phyloP scores from a whole-genome alignment of 2,797 vertebrate species.

The Lacerta agilis region DNA sequence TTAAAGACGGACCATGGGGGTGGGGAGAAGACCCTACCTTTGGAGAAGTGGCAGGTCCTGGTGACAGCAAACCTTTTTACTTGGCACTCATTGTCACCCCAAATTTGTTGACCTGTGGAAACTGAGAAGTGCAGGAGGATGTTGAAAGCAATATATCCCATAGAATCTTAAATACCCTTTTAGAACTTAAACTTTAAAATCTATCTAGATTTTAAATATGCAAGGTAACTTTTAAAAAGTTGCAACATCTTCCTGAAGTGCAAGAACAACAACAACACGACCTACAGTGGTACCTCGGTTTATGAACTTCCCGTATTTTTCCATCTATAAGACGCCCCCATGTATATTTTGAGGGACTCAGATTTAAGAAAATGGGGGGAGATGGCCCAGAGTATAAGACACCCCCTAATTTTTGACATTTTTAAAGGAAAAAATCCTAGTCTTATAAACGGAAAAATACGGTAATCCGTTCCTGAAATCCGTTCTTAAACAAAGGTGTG shows the following conservation, averaged over 20 bases:
- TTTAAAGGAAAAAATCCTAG: no score
- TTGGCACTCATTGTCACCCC: neutral
- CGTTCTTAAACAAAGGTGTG: no score
- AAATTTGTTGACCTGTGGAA: neutral
- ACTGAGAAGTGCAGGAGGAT: neutral
- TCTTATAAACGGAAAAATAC: no score
- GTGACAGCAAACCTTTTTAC: neutral
- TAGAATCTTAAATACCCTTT: neutral
- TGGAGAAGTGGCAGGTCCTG: neutral
- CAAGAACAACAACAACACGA: neutral
- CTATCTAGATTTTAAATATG: neutral
- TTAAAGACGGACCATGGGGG: neutral
- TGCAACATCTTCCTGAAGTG: neutral
- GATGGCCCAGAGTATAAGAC: no score
- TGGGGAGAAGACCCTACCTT: neutral
- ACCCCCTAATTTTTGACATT: no score
- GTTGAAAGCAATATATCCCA: neutral
- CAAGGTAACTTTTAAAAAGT: neutral
- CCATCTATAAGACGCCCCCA: no score
- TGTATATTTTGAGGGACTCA: no score
- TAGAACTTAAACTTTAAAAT: no score
- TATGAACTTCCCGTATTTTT: no score
- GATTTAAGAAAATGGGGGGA: no score
- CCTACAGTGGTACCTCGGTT: no score
- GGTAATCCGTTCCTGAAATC: no score